A percentile compares a stretch with the other conserved stretches of the same genome.
These are phyloP conservation scores for Heliconius cydno DNA, from an alignment of 2,888 invertebrate genomes.

Conservation along the genomic window DNA sequence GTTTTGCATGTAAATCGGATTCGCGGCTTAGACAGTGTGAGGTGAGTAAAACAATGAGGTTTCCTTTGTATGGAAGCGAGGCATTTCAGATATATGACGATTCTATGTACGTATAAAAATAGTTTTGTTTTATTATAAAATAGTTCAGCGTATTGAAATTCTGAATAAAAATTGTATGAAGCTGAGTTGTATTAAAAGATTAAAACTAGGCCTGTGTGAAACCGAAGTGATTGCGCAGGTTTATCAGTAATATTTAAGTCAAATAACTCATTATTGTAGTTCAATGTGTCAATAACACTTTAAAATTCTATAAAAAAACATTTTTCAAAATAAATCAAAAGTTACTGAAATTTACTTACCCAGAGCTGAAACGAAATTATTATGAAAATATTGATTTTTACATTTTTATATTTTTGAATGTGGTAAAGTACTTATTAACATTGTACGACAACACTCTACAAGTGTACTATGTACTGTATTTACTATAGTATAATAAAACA, in stretches of 20 bases:
- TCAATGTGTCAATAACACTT: not conserved
- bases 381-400: not conserved
- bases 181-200: not conserved
- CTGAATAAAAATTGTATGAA: not conserved
- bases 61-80: slow-evolving; percentile 43
- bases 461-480: no score
- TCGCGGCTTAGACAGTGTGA: slow-evolving; percentile 53
- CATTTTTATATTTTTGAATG: no score
- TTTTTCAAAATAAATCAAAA: not conserved
- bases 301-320: not conserved
- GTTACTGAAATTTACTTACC: no score
- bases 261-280: not conserved
- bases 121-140: slow-evolving; percentile 26
- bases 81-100: slow-evolving; percentile 41
- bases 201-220: not conserved
- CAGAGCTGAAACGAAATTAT: not conserved
- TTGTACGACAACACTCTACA: no score
- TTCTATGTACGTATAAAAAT: slow-evolving; percentile 32
- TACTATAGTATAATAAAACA: no score
- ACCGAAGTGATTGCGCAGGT: not conserved
- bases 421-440: no score
- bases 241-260: no score
- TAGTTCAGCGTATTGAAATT: not conserved
- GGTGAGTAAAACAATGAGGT: slow-evolving; percentile 49
- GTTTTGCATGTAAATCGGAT: slow-evolving; percentile 69